Base-by-base conservation (phyloP, 2,888 invertebrate genomes). In the Laspeyria flexula region DNA sequence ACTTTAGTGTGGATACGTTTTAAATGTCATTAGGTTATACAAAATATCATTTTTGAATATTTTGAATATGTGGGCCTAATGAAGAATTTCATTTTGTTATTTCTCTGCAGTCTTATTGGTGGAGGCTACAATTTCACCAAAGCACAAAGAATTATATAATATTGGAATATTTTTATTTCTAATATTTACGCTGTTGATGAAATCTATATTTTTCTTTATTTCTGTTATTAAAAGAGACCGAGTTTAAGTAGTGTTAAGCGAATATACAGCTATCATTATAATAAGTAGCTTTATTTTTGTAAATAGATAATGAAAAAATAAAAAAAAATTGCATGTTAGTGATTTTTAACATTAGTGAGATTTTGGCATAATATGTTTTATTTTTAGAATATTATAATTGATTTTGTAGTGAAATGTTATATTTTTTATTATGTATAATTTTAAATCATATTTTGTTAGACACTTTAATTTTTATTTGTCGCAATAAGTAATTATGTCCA, bases 131-230 rank as follows among this genome's bases (percentile, higher is more conserved):
- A 58, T 42, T 54, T 44, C 50, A 70, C 71, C 72, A 75, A 75
- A 75, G 81, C 81, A 75, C 80, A 81, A 81, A 50, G 0, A 25
- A 27, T 16, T 13, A 6, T 6, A 15, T 9, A 31, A 11, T 30
- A n/a, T 30, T 30, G n/a, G 12, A 10, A 34, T 34, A 34, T 34
- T 34, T 15, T 15, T 0, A 16, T 34, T 18, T 34, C 18, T 16
- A 25, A 1, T 25, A 34, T 34, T 34, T 18, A 34, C 13, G 1
- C 6, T 13, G 13, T 31, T 31, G 2, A 1, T 13, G 3, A 31
- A 13, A 3, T 13, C 7, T 13, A 31, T 31, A 31, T 31, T 7
- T 31, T 15, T 15, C n/a, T n/a, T n/a, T n/a, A n/a, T n/a, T n/a
- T n/a, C 12, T 31, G n/a, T 21, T 21, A 21, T 5, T 21, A 21